Evolutionary conservation across 1,140 invertebrate genomes (phyloP).

Genomic region (Anoplolepis gracilipes): DNA sequence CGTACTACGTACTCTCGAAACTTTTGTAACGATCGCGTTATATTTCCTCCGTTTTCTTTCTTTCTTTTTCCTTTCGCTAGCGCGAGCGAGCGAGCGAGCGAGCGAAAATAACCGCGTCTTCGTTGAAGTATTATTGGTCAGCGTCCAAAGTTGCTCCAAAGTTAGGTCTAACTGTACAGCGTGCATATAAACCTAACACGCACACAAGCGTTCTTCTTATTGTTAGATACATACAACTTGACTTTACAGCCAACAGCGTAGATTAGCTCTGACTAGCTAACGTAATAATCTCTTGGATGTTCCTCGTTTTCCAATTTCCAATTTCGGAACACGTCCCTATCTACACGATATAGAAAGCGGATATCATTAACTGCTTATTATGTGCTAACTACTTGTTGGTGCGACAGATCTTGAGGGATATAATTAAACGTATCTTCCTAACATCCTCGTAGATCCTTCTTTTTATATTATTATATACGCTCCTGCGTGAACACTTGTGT

Average conservation of each 20-base stretch:
- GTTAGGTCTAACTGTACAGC: constrained; percentile 35
- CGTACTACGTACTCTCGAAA: constrained; percentile 39
- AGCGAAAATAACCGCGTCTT: constrained; percentile 45
- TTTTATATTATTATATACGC: constrained; percentile 28
- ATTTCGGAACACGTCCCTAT: constrained; percentile 28
- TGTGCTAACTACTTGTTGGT: constrained; percentile 46
- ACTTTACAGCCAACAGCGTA: constrained; percentile 39
- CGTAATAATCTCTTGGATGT: constrained; percentile 23
- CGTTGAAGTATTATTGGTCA: constrained; percentile 45
- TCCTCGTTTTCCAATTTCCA: constrained; percentile 2
- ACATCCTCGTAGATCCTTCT: constrained; percentile 45
- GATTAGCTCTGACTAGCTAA: constrained; percentile 45
- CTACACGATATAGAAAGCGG: constrained; percentile 53
- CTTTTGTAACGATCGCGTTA: constrained; percentile 39
- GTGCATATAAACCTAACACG: constrained; percentile 2
- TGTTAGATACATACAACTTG: constrained; percentile 21
- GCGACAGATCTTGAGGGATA: constrained; percentile 45
- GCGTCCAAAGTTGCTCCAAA: constrained; percentile 42
- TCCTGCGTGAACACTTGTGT: constrained; percentile 10
- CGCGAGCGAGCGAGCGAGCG: too few relatives aligned
- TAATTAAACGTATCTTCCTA: constrained; percentile 21
- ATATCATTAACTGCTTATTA: constrained; percentile 56
- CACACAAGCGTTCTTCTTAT: constrained; percentile 33
- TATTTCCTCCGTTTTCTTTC: not conserved
- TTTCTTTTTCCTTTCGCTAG: not conserved